Percentiles rank a stretch among this genome's conserved stretches.
These are phyloP conservation scores for Eristalis tenax DNA, from an alignment of 2,888 invertebrate genomes.

Conservation along the genomic window DNA sequence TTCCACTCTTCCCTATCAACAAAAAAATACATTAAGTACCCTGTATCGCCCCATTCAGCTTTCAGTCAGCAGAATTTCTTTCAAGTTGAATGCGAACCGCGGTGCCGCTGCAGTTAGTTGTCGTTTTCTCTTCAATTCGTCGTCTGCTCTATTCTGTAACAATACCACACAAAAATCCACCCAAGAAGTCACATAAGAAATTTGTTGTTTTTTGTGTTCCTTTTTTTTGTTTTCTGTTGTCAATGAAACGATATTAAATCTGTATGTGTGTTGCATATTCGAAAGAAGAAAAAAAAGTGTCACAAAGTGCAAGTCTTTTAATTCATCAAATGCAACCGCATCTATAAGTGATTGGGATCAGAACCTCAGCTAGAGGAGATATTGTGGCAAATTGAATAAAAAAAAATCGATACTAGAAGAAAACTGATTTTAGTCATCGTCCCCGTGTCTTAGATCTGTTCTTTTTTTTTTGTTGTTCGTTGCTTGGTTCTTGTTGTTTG, in stretches of 20 bases:
- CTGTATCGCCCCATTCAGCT: slow-evolving; percentile 66
- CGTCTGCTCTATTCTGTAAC: slow-evolving; percentile 43
- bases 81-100: slow-evolving; percentile 60
- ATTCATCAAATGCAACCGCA: slow-evolving; percentile 11
- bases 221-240: slow-evolving; percentile 11
- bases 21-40: slow-evolving; percentile 54
- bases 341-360: background rate
- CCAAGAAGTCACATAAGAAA: slow-evolving; percentile 57
- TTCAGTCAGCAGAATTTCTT: slow-evolving; percentile 69
- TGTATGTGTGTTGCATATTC: slow-evolving; percentile 13
- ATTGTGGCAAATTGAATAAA: slow-evolving; percentile 60
- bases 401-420: slow-evolving; percentile 67
- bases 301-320: slow-evolving; percentile 21
- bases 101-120: slow-evolving; percentile 31
- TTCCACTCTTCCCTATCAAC: slow-evolving; percentile 32
- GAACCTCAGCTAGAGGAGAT: background rate
- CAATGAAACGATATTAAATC: slow-evolving; percentile 38
- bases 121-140: slow-evolving; percentile 51
- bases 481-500: background rate
- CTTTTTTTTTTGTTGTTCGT: slow-evolving; percentile 31
- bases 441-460: slow-evolving; percentile 44
- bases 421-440: slow-evolving; percentile 57
- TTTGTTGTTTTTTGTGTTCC: slow-evolving; percentile 26
- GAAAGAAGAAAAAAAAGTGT: background rate
- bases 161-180: slow-evolving; percentile 25